Base-by-base conservation (phyloP, 2,888 invertebrate species). In the Mimas tiliae region DNA sequence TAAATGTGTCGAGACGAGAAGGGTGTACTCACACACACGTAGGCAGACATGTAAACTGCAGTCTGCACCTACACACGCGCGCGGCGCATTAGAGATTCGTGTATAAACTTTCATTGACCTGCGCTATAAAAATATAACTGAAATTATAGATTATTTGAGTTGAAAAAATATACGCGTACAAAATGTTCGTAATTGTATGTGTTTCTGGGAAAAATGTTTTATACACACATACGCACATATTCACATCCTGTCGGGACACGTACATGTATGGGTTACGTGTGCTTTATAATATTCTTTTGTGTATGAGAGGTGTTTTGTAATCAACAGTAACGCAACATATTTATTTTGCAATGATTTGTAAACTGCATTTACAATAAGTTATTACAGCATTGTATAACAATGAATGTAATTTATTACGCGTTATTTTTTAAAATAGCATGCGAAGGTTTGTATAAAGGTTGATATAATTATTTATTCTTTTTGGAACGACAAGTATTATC, bases 11-110 rank as follows among this genome's bases (percentile, higher is more conserved):
- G 81, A 85, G 87, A 90, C 90, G 79, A 81, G 88, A 91, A 92
- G 93, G 92, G 91, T 91, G 91, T 86, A 90, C 91, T 48, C 88
- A 86, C 83, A 91, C 90, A 76, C 62, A 34, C 16, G 63, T 62
- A 74, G 34, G 71, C 78, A 75, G 78, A 78, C 81, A 82, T 81
- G 82, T 84, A 78, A 78, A 81, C 74, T 89, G 90, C 91, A 90
- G 90, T 90, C 89, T 88, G 86, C 76, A 71, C 72, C 68, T 86
- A 85, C 87, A 83, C 89, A 81, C 72, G 67, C 73, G 70, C 12
- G 67, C 55, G 68, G 70, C 71, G 68, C 74, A 72, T 76, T 58
- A 58, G 58, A 73, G 70, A 76, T 77, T 75, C 73, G 71, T 70
- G 68, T 70, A 68, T 62, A 51, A 64, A 74, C 79, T 77, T 81